Evolutionary conservation across 2,888 invertebrate genomes (phyloP).

Genomic region (Acholoe squamosa): DNA sequence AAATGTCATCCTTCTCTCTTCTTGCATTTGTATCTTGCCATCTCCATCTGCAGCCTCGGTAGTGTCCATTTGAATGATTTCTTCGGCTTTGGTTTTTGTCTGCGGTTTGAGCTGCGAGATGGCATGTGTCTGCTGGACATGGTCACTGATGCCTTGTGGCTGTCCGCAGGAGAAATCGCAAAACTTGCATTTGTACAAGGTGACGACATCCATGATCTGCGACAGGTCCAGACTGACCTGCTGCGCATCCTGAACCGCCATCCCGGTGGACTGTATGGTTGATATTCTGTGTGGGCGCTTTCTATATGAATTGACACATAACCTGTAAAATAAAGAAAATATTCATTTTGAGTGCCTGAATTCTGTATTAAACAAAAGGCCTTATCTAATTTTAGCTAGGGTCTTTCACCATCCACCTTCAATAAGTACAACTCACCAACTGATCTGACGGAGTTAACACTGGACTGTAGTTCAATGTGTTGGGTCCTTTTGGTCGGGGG

Average conservation of each 20-base stretch:
- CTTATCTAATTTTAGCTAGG: too few relatives aligned
- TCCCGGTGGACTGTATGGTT: not conserved
- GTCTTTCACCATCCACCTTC: too few relatives aligned
- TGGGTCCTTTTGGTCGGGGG: too few relatives aligned
- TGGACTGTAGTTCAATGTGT: too few relatives aligned
- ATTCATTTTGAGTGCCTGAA: not conserved
- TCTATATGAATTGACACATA: not conserved
- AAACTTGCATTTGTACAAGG: conserved; percentile 85
- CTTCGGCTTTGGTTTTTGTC: not conserved
- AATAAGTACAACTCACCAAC: too few relatives aligned
- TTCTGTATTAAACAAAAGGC: too few relatives aligned
- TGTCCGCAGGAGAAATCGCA: conserved; percentile 83
- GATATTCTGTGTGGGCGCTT: not conserved
- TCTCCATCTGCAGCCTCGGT: not conserved
- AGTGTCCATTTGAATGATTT: not conserved
- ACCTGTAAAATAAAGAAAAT: not conserved
- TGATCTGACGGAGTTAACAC: too few relatives aligned
- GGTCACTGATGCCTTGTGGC: conserved; percentile 12
- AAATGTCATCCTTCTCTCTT: not conserved
- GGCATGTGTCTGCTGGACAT: conserved; percentile 42
- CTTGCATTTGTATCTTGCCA: not conserved
- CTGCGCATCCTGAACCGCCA: not conserved
- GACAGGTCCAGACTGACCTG: conserved; percentile 74
- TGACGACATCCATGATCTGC: conserved; percentile 85
- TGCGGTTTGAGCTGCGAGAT: not conserved